Conservation (phyloP, 2,888 invertebrate genomes). For the Hypena proboscidalis region DNA sequence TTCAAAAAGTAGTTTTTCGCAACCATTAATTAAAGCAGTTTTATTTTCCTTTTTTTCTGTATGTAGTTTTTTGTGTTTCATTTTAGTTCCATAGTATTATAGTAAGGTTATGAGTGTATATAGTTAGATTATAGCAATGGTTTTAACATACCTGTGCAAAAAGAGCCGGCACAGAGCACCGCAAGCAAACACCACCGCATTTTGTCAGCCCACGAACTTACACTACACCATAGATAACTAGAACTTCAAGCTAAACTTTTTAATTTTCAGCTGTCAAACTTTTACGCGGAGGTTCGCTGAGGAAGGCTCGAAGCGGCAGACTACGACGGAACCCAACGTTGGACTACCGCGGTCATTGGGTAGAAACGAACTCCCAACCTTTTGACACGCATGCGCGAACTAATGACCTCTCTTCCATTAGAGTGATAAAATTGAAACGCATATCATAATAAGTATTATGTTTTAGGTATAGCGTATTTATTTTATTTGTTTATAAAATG, state of each 20-base stretch:
- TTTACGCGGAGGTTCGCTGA: conserved; percentile 52
- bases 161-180: conserved; percentile 53
- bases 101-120: no score
- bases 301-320: conserved; percentile 50
- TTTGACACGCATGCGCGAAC: conserved; percentile 70
- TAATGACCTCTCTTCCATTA: conserved; percentile 39
- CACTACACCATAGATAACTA: conserved; percentile 54
- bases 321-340: conserved; percentile 50
- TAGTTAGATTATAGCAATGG: no score
- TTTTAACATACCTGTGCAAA: conserved; percentile 62
- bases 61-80: no score
- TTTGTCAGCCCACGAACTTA: conserved; percentile 53
- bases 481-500: no score
- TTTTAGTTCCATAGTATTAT: no score
- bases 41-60: no score
- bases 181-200: conserved; percentile 67
- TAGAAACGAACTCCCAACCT: conserved; percentile 53
- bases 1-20: no score
- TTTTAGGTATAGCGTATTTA: no score
- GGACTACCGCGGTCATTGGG: conserved; percentile 57
- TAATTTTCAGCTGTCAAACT: conserved; percentile 48
- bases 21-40: no score
- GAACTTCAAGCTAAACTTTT: conserved; percentile 29
- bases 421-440: conserved; percentile 31
- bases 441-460: conserved; percentile 11